Conservation (phyloP, 2,888 invertebrate species). For the Opisthograptis luteolata region DNA sequence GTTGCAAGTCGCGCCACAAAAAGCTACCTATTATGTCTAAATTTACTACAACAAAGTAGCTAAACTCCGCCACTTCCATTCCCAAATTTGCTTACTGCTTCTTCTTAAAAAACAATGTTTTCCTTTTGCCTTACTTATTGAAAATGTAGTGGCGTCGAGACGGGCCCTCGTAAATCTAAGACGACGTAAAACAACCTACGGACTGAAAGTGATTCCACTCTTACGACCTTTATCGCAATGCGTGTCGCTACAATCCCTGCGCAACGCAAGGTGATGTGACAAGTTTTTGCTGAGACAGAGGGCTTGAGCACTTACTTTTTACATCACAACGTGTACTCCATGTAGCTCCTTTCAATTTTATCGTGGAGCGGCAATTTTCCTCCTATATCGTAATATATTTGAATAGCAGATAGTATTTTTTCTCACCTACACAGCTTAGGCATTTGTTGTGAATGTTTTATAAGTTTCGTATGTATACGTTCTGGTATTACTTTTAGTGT, state of each 20-base stretch:
- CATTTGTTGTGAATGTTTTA: slow-evolving; percentile 7
- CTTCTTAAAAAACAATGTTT: slow-evolving; percentile 19
- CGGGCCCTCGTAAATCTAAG: slow-evolving; percentile 40
- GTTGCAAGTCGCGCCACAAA: neutral
- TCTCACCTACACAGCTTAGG: slow-evolving; percentile 8
- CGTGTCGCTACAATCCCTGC: neutral
- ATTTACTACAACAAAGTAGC: neutral
- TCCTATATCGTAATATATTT: slow-evolving; percentile 45
- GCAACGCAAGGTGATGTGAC: neutral
- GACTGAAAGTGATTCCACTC: neutral
- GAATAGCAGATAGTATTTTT: slow-evolving; percentile 35
- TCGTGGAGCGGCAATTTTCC: slow-evolving; percentile 30
- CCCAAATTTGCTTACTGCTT: slow-evolving; percentile 7
- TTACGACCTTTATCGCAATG: slow-evolving; percentile 14
- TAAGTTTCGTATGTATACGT: neutral
- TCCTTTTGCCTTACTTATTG: slow-evolving; percentile 33
- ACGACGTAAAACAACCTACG: slow-evolving; percentile 30
- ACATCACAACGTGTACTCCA: neutral
- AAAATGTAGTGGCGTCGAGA: slow-evolving; percentile 37
- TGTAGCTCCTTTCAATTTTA: slow-evolving; percentile 21
- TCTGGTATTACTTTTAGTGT: neutral
- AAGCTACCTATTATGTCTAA: neutral
- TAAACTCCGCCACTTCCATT: neutral
- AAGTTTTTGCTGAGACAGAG: slow-evolving; percentile 4
- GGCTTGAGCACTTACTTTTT: neutral